Conservation (phyloP, 2,113 vertebrate species). For the Beaufortia kweichowensis region DNA sequence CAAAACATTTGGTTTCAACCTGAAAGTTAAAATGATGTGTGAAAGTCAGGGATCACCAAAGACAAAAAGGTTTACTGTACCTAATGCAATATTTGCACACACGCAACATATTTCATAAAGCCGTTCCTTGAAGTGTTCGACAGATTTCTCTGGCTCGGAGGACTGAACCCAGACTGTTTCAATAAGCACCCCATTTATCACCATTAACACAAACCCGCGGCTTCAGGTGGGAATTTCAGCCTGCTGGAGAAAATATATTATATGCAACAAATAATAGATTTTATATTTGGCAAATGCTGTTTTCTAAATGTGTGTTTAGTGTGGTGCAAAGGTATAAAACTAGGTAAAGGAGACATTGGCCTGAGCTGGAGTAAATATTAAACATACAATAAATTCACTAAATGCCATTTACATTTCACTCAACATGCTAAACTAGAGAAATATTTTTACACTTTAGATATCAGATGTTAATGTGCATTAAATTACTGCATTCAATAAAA, state of each 20-base stretch:
- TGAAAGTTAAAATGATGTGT: conserved; percentile 13
- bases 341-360: not conserved
- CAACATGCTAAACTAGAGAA: too few species aligned
- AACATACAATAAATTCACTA: too few species aligned
- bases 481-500: too few species aligned
- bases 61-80: not conserved
- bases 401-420: too few species aligned
- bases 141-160: conserved; percentile 51
- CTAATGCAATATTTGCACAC: not conserved
- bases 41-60: not conserved
- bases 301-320: not conserved
- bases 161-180: conserved; percentile 60
- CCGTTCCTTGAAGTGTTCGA: not conserved
- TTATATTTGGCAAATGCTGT: not conserved
- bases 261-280: not conserved
- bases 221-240: conserved; percentile 55
- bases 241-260: conserved; percentile 40
- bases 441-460: too few species aligned
- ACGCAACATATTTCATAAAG: not conserved
- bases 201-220: conserved; percentile 51
- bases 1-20: not conserved
- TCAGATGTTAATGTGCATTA: too few species aligned
- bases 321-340: not conserved
- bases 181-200: conserved; percentile 64
- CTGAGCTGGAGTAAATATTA: not conserved